These are phyloP conservation scores for roundworm (Caenorhabditis elegans) DNA, from an alignment of 1,140 invertebrate genomes.

Conservation along the genomic window WBcel235 BX284606.5:3101501-3102000, in stretches of 20 bases:
- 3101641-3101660: not conserved
- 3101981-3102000: not conserved
- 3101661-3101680: not conserved
- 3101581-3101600: not conserved
- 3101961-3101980: not conserved
- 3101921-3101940: not conserved
- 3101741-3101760: not conserved
- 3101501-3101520: not conserved
- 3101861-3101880: constrained; percentile 1
- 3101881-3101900: not conserved
- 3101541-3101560: not conserved
- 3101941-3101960: not conserved
- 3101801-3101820: not conserved
- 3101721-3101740: no score
- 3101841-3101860: not conserved
- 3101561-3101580: not conserved
- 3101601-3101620: not conserved
- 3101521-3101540: not conserved
- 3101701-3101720: no score
- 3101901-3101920: not conserved
- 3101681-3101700: not conserved
- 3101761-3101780: not conserved
- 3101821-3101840: not conserved
- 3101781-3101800: not conserved
- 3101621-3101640: not conserved